phyloP scores from a whole-genome alignment of 2,888 invertebrate species.

The Frankliniella intonsa region DNA sequence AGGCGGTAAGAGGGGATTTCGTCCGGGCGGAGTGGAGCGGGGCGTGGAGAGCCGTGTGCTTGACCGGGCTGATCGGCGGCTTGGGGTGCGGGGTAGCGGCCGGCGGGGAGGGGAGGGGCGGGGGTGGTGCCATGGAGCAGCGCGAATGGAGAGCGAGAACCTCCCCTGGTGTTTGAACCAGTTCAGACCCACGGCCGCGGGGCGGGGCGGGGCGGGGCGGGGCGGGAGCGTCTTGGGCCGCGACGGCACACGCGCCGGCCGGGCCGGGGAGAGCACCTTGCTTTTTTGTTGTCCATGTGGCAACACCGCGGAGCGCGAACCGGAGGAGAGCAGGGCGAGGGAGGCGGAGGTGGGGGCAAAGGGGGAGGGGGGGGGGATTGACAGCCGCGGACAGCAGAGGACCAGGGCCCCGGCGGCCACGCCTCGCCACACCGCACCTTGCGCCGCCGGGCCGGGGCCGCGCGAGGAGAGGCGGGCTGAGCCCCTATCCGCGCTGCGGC shows the following conservation, averaged over 20 bases:
- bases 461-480: not conserved
- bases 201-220: not conserved
- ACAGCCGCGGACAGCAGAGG: slow-evolving; percentile 10
- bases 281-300: slow-evolving; percentile 3
- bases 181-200: too few species aligned
- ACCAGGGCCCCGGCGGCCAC: not conserved
- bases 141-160: too few species aligned
- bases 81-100: too few species aligned
- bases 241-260: too few species aligned
- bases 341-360: not conserved
- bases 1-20: not conserved
- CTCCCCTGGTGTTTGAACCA: too few species aligned
- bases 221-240: too few species aligned
- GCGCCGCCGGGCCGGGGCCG: not conserved
- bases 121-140: too few species aligned
- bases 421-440: not conserved
- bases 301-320: not conserved
- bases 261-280: not conserved
- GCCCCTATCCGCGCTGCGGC: too few species aligned
- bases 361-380: not conserved
- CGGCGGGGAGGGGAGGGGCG: too few species aligned
- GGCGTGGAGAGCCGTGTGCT: not conserved
- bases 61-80: too few species aligned
- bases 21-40: too few species aligned
- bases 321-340: not conserved